Conservation (phyloP, 2,888 invertebrate species). For the Microctonus aethiopoides region DNA sequence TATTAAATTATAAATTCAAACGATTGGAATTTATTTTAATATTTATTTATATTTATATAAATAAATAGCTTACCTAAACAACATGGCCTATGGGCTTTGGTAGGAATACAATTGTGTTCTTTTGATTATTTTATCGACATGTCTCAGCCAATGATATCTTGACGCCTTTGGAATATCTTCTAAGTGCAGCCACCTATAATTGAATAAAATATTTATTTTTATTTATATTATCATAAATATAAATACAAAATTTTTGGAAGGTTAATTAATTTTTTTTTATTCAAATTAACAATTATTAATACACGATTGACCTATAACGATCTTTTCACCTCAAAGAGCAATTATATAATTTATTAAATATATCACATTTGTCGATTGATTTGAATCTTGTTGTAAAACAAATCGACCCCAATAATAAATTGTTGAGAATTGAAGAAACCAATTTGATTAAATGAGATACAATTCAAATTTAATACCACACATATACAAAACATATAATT, state of each 20-base stretch:
- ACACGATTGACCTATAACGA: constrained; percentile 9
- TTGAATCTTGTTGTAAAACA: constrained; percentile 7
- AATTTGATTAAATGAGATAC: neutral
- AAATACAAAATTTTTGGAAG: neutral
- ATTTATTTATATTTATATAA: neutral
- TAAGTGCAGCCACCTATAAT: constrained; percentile 57
- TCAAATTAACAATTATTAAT: neutral
- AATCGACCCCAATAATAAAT: constrained; percentile 4
- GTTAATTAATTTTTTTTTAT: neutral
- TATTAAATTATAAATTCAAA: neutral
- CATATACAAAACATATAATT: neutral
- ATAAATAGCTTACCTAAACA: constrained; percentile 59
- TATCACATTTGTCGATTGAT: constrained; percentile 12
- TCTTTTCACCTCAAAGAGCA: neutral
- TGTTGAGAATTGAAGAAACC: neutral
- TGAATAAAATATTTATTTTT: constrained; percentile 33
- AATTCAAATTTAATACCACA: neutral
- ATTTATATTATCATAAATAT: neutral
- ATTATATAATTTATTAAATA: constrained; percentile 12
- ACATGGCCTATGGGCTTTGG: constrained; percentile 63
- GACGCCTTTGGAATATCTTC: constrained; percentile 56
- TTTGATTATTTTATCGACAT: constrained; percentile 61
- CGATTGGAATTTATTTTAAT: neutral
- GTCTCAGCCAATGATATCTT: constrained; percentile 56
- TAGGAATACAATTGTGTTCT: constrained; percentile 58